Conservation (phyloP, 2,113 vertebrate genomes). For the Cyprinodon variegatus region DNA sequence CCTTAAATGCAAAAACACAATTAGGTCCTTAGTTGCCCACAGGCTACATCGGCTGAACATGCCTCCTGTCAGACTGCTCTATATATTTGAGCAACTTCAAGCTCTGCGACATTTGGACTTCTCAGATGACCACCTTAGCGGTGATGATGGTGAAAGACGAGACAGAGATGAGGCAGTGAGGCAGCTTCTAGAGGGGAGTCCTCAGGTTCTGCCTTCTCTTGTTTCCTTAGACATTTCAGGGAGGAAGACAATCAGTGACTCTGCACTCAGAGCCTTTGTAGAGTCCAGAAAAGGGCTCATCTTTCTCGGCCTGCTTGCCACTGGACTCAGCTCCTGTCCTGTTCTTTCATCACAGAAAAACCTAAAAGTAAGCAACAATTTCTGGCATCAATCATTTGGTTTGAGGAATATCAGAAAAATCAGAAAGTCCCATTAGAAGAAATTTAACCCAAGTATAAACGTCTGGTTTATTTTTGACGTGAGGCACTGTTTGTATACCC, state of each 20-base stretch:
- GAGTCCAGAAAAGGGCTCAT: constrained; percentile 84
- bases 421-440: not conserved
- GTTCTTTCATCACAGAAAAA: constrained; percentile 84
- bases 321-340: constrained; percentile 88
- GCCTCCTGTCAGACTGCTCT: constrained; percentile 86
- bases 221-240: constrained; percentile 93
- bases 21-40: constrained; percentile 89
- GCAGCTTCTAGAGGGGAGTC: constrained; percentile 86
- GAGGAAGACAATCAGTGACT: constrained; percentile 86
- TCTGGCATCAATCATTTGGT: not conserved
- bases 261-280: constrained; percentile 85
- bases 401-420: not conserved
- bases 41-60: constrained; percentile 89
- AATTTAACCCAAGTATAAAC: constrained; percentile 1
- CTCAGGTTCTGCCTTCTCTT: constrained; percentile 86
- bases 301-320: constrained; percentile 92
- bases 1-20: constrained; percentile 83
- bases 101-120: constrained; percentile 92
- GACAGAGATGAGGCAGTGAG: constrained; percentile 81
- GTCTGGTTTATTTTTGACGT: constrained; percentile 47
- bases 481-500: constrained; percentile 29
- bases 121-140: constrained; percentile 89
- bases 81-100: constrained; percentile 86
- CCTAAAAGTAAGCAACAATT: constrained; percentile 83
- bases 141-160: constrained; percentile 36